These are phyloP conservation scores for Danio choprae DNA, from an alignment of 2,797 vertebrate species.

Conservation along the genomic window DNA sequence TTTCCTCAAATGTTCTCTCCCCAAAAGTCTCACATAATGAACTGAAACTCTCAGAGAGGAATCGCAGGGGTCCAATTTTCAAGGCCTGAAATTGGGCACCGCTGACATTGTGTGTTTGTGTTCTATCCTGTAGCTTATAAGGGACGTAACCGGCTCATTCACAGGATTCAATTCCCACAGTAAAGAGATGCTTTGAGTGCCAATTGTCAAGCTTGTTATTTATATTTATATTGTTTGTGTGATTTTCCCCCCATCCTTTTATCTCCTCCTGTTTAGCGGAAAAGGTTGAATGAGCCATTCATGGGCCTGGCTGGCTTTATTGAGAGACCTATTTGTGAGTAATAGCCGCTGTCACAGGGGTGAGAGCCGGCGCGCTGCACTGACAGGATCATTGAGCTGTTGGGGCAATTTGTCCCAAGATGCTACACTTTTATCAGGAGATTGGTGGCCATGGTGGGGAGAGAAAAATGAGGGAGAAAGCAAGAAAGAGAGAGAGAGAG, in stretches of 20 bases:
- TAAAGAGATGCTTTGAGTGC: conserved; percentile 38
- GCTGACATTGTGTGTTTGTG: conserved; percentile 23
- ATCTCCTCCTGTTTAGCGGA: conserved; percentile 53
- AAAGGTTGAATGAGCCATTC: conserved; percentile 61
- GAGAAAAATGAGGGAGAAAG: conserved; percentile 16
- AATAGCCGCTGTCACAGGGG: conserved; percentile 61
- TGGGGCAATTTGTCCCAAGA: conserved; percentile 60
- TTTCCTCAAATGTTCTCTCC: conserved; percentile 22
- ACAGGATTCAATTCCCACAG: background rate
- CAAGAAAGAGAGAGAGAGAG: conserved; percentile 71
- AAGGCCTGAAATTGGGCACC: background rate
- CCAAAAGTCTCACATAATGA: conserved; percentile 29
- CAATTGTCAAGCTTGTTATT: conserved; percentile 53
- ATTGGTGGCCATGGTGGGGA: conserved; percentile 43
- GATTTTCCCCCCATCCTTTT: conserved; percentile 45
- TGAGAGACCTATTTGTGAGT: conserved; percentile 63
- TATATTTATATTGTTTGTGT: conserved; percentile 58
- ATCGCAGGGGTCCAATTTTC: conserved; percentile 21
- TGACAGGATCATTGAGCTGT: conserved; percentile 65
- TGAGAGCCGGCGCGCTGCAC: conserved; percentile 53
- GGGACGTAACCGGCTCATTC: conserved; percentile 22
- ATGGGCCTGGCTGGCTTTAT: conserved; percentile 58
- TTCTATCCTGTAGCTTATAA: conserved; percentile 18
- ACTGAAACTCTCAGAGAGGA: conserved; percentile 11
- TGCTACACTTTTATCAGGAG: conserved; percentile 58